Conservation (phyloP, 2,797 vertebrate genomes). For the Thripadectes ignobilis region DNA sequence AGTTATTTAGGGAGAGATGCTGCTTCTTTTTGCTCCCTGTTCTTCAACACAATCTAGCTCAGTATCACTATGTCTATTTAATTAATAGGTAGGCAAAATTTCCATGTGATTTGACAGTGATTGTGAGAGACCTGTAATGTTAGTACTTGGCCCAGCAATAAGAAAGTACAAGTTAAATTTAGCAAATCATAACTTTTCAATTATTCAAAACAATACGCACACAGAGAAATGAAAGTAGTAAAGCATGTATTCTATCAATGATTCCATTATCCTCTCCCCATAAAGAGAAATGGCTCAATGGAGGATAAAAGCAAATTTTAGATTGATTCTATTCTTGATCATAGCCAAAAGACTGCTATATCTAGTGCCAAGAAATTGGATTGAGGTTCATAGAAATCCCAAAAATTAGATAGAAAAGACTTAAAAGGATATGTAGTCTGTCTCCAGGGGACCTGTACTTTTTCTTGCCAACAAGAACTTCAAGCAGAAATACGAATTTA, state of each 20-base stretch:
- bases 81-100: neutral
- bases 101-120: neutral
- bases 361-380: slow-evolving; percentile 35
- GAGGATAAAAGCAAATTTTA: slow-evolving; percentile 46
- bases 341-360: neutral
- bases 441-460: neutral
- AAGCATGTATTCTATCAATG: neutral
- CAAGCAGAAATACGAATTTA: slow-evolving; percentile 20
- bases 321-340: slow-evolving; percentile 36
- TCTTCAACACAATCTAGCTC: neutral
- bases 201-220: slow-evolving; percentile 22
- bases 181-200: slow-evolving; percentile 25
- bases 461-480: slow-evolving; percentile 29
- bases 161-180: slow-evolving; percentile 17
- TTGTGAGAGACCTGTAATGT: neutral
- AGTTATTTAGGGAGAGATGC: neutral
- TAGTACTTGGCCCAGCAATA: neutral
- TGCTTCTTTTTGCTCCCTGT: neutral
- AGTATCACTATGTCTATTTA: neutral
- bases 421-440: neutral
- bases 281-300: slow-evolving; percentile 18
- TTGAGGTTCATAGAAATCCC: neutral
- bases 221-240: neutral
- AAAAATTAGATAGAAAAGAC: slow-evolving; percentile 20
- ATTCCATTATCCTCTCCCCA: slow-evolving; percentile 22